Conservation (phyloP, 2,888 invertebrate species). For the Drosophila nr. perissopoda region DNA sequence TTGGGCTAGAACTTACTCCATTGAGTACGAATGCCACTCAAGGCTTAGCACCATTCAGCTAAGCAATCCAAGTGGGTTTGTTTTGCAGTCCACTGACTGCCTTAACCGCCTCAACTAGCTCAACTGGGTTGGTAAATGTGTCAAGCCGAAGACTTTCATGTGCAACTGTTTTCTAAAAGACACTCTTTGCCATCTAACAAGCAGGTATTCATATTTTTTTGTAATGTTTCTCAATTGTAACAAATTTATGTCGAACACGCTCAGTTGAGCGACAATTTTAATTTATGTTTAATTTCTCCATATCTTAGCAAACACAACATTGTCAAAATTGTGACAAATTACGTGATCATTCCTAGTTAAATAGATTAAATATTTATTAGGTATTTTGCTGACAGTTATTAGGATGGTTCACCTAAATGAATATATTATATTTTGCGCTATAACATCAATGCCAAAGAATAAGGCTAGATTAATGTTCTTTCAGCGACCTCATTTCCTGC, state of each 20-base stretch:
- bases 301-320: not conserved
- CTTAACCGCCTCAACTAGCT: conserved; percentile 19
- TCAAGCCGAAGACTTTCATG: conserved; percentile 20
- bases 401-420: not conserved
- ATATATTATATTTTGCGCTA: conserved; percentile 3
- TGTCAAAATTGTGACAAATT: not conserved
- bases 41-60: conserved; percentile 57
- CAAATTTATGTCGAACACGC: not conserved
- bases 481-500: conserved; percentile 10
- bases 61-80: conserved; percentile 63
- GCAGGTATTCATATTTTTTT: not conserved
- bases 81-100: conserved; percentile 56
- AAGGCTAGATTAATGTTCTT: conserved; percentile 15
- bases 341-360: not conserved
- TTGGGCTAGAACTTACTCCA: conserved; percentile 48
- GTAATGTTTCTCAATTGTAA: not conserved
- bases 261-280: not conserved
- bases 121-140: conserved; percentile 25
- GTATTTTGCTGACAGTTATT: not conserved
- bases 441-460: not conserved
- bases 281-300: not conserved
- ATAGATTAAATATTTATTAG: not conserved
- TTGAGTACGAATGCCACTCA: conserved; percentile 65
- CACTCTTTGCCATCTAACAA: conserved; percentile 3
- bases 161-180: conserved; percentile 1